Percentiles rank a stretch among this genome's conserved stretches.
phyloP scores from a whole-genome alignment of 2,797 vertebrate genomes.

The Nothura maculosa region DNA sequence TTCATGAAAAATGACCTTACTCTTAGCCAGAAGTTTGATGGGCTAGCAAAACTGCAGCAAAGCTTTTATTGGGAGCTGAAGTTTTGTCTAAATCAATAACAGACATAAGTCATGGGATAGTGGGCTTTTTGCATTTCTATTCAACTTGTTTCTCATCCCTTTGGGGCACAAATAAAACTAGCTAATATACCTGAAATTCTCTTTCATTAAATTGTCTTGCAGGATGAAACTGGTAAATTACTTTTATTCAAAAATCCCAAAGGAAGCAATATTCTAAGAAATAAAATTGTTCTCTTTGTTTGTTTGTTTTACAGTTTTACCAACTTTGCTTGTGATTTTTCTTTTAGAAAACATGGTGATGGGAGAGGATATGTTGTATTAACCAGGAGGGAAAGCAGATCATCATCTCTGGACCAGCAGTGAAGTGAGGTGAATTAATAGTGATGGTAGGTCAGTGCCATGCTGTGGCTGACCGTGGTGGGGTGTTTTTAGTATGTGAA shows the following conservation, averaged over 20 bases:
- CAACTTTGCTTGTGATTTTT: background rate
- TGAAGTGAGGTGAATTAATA: background rate
- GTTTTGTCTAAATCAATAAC: background rate
- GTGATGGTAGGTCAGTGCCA: background rate
- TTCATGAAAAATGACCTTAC: background rate
- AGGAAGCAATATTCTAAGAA: background rate
- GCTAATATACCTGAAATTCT: background rate
- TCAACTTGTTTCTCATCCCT: background rate
- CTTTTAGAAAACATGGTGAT: background rate
- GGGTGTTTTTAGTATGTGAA: background rate
- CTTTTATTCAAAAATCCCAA: background rate
- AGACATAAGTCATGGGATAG: background rate
- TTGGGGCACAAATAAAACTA: background rate
- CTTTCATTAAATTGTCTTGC: background rate
- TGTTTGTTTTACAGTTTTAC: background rate
- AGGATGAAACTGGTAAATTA: background rate
- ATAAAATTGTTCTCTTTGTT: background rate
- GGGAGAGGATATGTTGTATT: background rate
- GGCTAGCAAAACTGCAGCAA: background rate
- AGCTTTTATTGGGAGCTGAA: background rate
- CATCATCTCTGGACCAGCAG: fast-evolving
- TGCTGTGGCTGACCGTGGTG: background rate
- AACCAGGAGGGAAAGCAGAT: background rate
- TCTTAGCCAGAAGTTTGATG: background rate
- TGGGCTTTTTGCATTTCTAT: background rate